phyloP scores from a whole-genome alignment of 2,113 vertebrate species.

The Chaetorhynchus papuensis region DNA sequence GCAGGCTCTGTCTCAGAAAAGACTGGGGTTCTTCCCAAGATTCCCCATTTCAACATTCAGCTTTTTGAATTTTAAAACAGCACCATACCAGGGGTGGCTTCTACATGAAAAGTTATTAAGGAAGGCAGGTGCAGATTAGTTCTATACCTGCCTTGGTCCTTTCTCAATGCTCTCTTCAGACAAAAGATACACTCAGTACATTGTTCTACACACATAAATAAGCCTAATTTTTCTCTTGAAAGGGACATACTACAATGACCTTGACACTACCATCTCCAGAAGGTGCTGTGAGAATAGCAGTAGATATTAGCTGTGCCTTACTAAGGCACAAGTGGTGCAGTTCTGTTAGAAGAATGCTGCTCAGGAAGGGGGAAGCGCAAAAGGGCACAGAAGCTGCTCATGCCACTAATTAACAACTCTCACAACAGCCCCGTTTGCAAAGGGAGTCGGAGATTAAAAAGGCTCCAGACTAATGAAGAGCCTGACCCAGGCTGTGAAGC shows the following conservation, averaged over 20 bases:
- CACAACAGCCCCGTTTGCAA: background rate
- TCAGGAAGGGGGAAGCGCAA: background rate
- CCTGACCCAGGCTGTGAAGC: background rate
- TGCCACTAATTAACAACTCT: background rate
- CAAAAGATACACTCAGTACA: background rate
- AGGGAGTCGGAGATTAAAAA: background rate
- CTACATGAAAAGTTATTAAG: background rate
- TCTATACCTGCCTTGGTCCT: background rate
- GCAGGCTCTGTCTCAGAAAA: background rate
- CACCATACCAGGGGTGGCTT: background rate
- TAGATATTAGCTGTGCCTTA: background rate
- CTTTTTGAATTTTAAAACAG: background rate
- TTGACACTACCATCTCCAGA: background rate
- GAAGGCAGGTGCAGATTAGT: background rate
- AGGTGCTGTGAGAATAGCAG: background rate
- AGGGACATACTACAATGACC: background rate
- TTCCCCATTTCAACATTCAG: background rate
- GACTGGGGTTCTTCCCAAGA: background rate
- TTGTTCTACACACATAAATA: background rate
- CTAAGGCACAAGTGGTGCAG: background rate
- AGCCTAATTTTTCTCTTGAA: background rate
- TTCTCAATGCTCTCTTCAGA: background rate
- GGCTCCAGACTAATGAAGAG: background rate
- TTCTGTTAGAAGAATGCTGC: background rate
- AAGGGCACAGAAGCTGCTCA: background rate